These are phyloP conservation scores for Apolygus lucorum DNA, from an alignment of 1,140 invertebrate genomes.

Conservation along the genomic window DNA sequence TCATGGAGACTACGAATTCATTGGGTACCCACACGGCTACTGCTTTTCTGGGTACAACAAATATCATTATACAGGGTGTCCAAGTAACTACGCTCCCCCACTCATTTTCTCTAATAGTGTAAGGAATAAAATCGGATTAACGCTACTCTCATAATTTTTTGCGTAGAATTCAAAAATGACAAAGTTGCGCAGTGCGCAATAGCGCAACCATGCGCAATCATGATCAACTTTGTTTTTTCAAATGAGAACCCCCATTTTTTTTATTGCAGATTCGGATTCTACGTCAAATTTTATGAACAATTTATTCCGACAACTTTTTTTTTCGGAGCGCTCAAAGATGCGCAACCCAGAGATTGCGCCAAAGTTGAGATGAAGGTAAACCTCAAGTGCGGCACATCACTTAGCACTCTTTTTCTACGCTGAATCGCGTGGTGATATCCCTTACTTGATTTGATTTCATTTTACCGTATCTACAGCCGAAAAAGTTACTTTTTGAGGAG, in stretches of 20 bases:
- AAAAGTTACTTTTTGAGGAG: too few species aligned
- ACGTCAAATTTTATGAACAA: background rate
- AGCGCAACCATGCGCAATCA: background rate
- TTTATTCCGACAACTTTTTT: background rate
- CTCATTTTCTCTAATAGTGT: too few species aligned
- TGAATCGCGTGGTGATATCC: background rate
- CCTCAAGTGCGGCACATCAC: background rate
- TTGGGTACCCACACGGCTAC: too few species aligned
- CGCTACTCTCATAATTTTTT: background rate
- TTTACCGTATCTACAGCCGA: too few species aligned
- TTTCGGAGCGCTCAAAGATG: background rate
- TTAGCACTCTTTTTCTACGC: background rate
- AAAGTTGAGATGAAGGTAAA: background rate
- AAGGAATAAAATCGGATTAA: too few species aligned
- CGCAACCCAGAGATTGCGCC: background rate
- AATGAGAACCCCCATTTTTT: background rate
- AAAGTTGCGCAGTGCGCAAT: background rate
- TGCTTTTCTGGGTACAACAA: too few species aligned
- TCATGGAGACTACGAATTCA: too few species aligned
- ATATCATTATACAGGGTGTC: background rate
- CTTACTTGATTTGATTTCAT: background rate
- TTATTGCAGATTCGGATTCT: background rate
- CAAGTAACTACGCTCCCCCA: background rate
- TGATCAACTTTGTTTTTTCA: background rate
- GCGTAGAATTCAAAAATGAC: background rate